Percentiles rank a stretch among this genome's conserved stretches.
Conservation (phyloP, 1,140 invertebrate species). For the Drosophila murphyi region DNA sequence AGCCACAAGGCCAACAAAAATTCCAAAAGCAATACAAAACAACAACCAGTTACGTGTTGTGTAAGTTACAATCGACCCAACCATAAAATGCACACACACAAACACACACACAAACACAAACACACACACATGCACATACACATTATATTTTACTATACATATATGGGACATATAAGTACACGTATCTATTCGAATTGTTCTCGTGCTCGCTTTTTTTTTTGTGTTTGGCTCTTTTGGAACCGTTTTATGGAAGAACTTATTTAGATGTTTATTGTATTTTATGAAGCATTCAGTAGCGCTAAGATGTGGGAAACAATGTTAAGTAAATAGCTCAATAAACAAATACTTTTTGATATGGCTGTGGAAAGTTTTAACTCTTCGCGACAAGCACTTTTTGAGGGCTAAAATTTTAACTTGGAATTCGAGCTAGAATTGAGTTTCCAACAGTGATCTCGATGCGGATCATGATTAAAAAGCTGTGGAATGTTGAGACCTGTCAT, state of each 20-base stretch:
- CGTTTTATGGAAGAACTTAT: slow-evolving; percentile 11
- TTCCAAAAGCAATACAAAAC: slow-evolving; percentile 39
- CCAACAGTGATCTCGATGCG: too few relatives aligned
- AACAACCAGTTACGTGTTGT: slow-evolving; percentile 35
- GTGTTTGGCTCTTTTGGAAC: neutral
- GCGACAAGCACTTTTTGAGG: too few relatives aligned
- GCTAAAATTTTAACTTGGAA: too few relatives aligned
- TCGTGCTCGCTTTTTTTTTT: slow-evolving; percentile 2
- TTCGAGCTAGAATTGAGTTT: too few relatives aligned
- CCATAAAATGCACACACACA: slow-evolving; percentile 12
- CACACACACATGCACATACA: neutral
- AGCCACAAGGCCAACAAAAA: slow-evolving; percentile 66
- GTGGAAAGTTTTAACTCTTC: too few relatives aligned
- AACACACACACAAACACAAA: neutral
- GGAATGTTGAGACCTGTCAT: too few relatives aligned
- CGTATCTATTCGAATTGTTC: neutral
- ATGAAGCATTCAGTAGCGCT: neutral
- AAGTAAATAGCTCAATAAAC: too few relatives aligned
- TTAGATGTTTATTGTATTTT: slow-evolving; percentile 8
- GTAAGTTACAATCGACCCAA: slow-evolving; percentile 25
- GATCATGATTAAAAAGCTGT: too few relatives aligned
- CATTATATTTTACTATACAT: neutral
- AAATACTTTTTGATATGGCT: too few relatives aligned
- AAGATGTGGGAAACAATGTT: too few relatives aligned
- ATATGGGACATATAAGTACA: slow-evolving; percentile 3